Base-by-base conservation (phyloP, 2,113 vertebrate species). In the Probosciger aterrimus region DNA sequence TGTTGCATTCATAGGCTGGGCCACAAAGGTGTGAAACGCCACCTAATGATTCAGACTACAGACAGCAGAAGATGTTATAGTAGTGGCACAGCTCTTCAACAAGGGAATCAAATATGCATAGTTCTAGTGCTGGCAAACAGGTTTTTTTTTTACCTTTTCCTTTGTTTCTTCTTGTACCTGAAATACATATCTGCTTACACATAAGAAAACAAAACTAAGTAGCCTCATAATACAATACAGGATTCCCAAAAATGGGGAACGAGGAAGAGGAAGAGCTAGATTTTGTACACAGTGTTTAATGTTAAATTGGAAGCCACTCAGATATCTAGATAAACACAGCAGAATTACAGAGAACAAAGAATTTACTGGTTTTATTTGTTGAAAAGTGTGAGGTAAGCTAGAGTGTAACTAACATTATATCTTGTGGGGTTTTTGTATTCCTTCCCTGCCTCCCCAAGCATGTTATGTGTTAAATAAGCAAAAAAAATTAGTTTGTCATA, bases 341-440 rank as follows among this genome's bases (percentile, higher is more conserved):
- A 67, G 27, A 85, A 44, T 18, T 65, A 33, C 0, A 12, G 18
- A 62, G 8, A 64, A 59, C 33, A 59, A n/a, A 15, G 33, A n/a
- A 59, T 59, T n/a, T n/a, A n/a, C 55, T 19, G 33, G 19, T n/a
- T 59, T 59, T 59, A 23, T n/a, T n/a, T 82, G 13, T 28, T 35
- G 23, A 47, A 33, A 60, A 86, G 13, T 9, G 1, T 46, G 15
- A 31, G 13, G 2, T 11, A 62, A 82, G 30, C 8, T 53, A 31
- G 39, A 85, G 43, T 7, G 1, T 10, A 59, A 79, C 5, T 7
- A 57, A 39, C 0, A 0, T 47, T 74, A 53, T 39, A n/a, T 52
- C 14, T 28, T 35, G 4, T 33, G 44, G 5, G 53, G 15, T 68
- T 43, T 59, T 59, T n/a, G 20, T 15, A 59, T 59, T 23, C 57